phyloP scores from a whole-genome alignment of 2,797 vertebrate genomes.

The Premnoplex brunnescens region DNA sequence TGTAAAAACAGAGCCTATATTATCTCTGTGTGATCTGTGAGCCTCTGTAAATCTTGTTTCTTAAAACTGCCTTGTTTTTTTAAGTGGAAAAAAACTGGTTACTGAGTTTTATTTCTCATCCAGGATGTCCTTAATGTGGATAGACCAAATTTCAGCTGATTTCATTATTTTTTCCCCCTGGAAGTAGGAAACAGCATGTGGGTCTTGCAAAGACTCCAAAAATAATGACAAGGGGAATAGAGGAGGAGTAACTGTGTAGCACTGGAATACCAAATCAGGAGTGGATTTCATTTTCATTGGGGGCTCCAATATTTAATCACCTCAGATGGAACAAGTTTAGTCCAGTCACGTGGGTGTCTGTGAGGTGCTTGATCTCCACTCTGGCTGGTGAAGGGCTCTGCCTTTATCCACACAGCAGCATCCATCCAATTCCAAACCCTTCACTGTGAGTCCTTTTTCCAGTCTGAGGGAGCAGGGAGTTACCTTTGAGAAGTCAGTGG shows the following conservation, averaged over 20 bases:
- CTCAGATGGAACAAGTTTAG: neutral
- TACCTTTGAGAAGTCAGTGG: neutral
- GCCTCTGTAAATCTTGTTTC: neutral
- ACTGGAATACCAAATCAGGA: neutral
- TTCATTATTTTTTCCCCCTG: neutral
- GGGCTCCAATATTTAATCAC: neutral
- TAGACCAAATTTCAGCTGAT: neutral
- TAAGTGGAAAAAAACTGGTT: neutral
- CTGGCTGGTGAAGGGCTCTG: neutral
- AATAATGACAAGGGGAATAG: neutral
- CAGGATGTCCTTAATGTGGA: neutral
- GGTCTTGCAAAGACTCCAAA: neutral
- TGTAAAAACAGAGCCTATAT: neutral
- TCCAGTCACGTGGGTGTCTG: neutral
- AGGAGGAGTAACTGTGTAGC: neutral
- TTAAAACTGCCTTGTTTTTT: neutral
- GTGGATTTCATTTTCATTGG: neutral
- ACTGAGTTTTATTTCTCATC: neutral
- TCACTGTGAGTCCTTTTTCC: neutral
- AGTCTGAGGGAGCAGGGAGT: neutral
- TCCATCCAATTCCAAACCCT: neutral
- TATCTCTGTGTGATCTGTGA: neutral
- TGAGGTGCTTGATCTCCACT: neutral
- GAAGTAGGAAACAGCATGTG: neutral
- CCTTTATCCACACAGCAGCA: neutral